Evolutionary conservation across 2,797 vertebrate species (phyloP).

Genomic region (Fistularia tabacaria): DNA sequence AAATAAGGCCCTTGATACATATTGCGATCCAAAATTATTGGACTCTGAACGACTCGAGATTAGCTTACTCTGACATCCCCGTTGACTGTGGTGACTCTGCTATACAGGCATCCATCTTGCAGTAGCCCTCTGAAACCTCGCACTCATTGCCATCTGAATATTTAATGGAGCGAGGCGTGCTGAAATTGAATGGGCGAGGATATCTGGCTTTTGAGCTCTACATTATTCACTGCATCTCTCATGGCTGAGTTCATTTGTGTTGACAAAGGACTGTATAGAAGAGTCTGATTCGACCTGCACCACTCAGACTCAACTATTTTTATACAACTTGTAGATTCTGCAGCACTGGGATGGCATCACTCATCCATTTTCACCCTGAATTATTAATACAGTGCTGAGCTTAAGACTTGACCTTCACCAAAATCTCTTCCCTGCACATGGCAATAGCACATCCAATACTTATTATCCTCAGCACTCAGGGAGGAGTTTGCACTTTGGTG

Average conservation of each 20-base stretch:
- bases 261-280: conserved; percentile 65
- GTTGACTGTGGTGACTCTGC: conserved; percentile 34
- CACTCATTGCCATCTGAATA: conserved; percentile 54
- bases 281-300: conserved; percentile 43
- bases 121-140: conserved; percentile 44
- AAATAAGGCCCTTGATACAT: no score
- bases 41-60: conserved; percentile 8
- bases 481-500: neutral
- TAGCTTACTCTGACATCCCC: conserved; percentile 40
- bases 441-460: conserved; percentile 15
- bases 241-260: conserved; percentile 62
- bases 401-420: conserved; percentile 36
- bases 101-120: conserved; percentile 21
- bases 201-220: conserved; percentile 38
- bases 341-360: conserved; percentile 37
- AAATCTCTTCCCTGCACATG: conserved; percentile 25
- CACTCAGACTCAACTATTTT: conserved; percentile 54
- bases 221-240: conserved; percentile 69
- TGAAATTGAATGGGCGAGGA: conserved; percentile 42
- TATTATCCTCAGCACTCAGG: conserved; percentile 9
- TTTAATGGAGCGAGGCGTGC: conserved; percentile 53
- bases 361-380: conserved; percentile 56
- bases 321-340: conserved; percentile 29
- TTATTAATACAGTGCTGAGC: conserved; percentile 47
- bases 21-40: neutral